phyloP scores from a whole-genome alignment of 2,888 invertebrate genomes.

The Chymomyza amoena region DNA sequence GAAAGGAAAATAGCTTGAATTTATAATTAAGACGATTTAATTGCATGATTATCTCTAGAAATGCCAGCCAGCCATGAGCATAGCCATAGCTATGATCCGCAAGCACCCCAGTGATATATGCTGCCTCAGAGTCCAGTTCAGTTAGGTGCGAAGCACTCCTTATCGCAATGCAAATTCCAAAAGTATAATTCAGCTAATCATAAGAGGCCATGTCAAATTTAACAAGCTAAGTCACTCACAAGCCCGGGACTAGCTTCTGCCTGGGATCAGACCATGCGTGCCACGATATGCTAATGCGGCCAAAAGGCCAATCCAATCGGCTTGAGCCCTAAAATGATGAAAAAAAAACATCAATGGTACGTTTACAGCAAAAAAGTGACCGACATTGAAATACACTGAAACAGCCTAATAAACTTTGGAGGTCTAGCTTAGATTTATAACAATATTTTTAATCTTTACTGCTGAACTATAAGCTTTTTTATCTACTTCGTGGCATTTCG shows the following conservation, averaged over 20 bases:
- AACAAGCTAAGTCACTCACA: constrained; percentile 36
- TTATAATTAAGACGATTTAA: constrained; percentile 46
- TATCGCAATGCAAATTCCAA: constrained; percentile 57
- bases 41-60: constrained; percentile 52
- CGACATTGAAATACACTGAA: too few species aligned
- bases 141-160: constrained; percentile 29
- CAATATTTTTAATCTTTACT: too few species aligned
- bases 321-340: background rate
- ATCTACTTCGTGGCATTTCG: too few species aligned
- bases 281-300: constrained; percentile 59
- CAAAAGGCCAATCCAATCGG: background rate
- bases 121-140: constrained; percentile 6
- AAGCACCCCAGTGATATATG: constrained; percentile 21
- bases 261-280: constrained; percentile 50
- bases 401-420: too few species aligned
- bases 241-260: constrained; percentile 8
- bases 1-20: constrained; percentile 47
- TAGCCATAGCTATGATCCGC: background rate
- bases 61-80: constrained; percentile 27
- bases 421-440: too few species aligned
- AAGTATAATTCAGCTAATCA: constrained; percentile 62
- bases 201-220: constrained; percentile 63
- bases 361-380: too few species aligned
- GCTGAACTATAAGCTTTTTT: too few species aligned
- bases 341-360: background rate